phyloP scores from a whole-genome alignment of 2,888 invertebrate genomes.

The Protonemura montana region DNA sequence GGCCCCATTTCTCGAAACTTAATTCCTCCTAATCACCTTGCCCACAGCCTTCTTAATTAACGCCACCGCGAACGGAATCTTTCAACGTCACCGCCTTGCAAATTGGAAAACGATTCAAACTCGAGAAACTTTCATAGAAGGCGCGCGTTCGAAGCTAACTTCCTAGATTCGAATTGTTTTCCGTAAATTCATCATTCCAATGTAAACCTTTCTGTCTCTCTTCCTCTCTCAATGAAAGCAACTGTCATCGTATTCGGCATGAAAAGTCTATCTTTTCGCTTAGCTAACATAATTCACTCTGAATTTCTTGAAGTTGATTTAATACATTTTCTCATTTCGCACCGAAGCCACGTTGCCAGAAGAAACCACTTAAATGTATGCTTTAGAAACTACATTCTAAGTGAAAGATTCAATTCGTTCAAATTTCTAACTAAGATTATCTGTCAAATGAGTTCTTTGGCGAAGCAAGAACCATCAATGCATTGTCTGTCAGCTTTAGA shows the following conservation, averaged over 20 bases:
- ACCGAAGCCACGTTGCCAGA: neutral
- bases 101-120: neutral
- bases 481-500: neutral
- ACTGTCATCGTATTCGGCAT: neutral
- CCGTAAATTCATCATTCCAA: neutral
- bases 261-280: neutral
- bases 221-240: neutral
- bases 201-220: neutral
- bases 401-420: neutral
- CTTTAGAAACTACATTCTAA: neutral
- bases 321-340: neutral
- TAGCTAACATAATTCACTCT: neutral
- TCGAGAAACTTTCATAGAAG: neutral
- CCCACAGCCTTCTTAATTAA: neutral
- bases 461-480: neutral
- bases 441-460: neutral
- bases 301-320: neutral
- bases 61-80: neutral
- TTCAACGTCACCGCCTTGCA: neutral
- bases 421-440: neutral
- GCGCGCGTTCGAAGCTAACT: neutral
- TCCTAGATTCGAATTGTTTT: neutral
- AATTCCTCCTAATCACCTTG: neutral
- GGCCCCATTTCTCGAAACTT: too few species aligned
- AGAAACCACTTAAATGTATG: constrained; percentile 7